A percentile compares a stretch with the other conserved stretches of the same genome.
phyloP scores from a whole-genome alignment of 2,888 invertebrate species.

The Acleris emargana region DNA sequence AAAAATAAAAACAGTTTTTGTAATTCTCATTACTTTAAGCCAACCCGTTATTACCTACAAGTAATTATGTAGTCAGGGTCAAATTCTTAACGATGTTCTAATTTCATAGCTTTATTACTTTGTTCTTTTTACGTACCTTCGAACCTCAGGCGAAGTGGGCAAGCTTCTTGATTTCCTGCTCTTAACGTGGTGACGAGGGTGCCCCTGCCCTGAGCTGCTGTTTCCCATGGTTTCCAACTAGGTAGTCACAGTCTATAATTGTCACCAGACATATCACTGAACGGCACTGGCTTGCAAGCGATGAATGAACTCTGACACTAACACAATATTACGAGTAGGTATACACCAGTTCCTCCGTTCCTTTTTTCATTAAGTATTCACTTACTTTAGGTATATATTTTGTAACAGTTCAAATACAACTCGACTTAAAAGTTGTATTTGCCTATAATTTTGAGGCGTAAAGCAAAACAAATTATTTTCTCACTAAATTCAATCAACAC shows the following conservation, averaged over 20 bases:
- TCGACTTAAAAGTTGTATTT: too few species aligned
- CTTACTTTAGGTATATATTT: too few species aligned
- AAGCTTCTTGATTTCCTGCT: slow-evolving; percentile 87
- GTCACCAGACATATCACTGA: slow-evolving; percentile 33
- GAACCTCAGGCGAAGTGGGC: slow-evolving; percentile 90
- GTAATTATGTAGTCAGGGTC: too few species aligned
- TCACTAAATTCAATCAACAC: too few species aligned
- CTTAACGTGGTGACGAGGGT: slow-evolving; percentile 70
- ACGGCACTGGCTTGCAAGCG: slow-evolving; percentile 1
- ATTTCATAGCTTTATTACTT: not conserved
- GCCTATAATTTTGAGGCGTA: too few species aligned
- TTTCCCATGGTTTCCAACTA: slow-evolving; percentile 67
- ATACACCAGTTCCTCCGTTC: not conserved
- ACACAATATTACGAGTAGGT: not conserved
- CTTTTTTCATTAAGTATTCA: too few species aligned
- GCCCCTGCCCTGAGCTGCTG: slow-evolving; percentile 70
- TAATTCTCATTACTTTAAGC: too few species aligned
- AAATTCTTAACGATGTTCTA: not conserved
- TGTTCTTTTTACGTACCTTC: slow-evolving; percentile 81
- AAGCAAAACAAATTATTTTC: too few species aligned
- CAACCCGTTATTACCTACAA: too few species aligned
- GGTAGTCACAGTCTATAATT: slow-evolving; percentile 40
- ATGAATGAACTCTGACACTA: not conserved
- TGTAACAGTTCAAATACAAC: too few species aligned
- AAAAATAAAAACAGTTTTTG: too few species aligned